These are phyloP conservation scores for Pedionomus torquatus DNA, from an alignment of 2,113 vertebrate genomes.

Conservation along the genomic window DNA sequence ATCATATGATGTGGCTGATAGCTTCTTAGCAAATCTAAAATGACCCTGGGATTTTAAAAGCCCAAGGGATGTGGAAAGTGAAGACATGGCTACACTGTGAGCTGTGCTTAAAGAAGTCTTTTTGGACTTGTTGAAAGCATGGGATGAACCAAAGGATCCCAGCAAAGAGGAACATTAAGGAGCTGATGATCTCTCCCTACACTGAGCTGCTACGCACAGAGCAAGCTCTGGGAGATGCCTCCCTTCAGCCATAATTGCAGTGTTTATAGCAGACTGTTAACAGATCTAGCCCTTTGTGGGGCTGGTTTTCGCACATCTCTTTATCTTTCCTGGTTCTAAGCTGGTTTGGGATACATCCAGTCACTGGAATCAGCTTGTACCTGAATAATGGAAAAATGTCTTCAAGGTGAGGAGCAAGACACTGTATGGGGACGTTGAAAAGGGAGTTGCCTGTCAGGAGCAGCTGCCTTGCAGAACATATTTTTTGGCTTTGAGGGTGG, in stretches of 20 bases:
- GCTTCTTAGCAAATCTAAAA: background rate
- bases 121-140: background rate
- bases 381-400: background rate
- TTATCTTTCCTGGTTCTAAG: background rate
- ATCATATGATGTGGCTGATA: background rate
- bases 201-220: background rate
- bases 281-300: background rate
- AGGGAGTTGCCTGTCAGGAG: background rate
- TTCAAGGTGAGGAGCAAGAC: background rate
- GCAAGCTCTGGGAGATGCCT: background rate
- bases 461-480: background rate
- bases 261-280: background rate
- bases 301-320: background rate
- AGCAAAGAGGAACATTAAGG: background rate
- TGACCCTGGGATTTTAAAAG: background rate
- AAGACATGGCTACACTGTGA: background rate
- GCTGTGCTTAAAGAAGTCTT: background rate
- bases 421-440: background rate
- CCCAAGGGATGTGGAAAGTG: background rate
- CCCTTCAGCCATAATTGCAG: background rate
- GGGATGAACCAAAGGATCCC: background rate
- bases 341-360: background rate
- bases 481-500: constrained; percentile 36
- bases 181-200: background rate
- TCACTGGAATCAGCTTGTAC: background rate